Percentiles rank a stretch among this genome's conserved stretches.
Evolutionary conservation across 2,888 invertebrate species (phyloP).

Genomic region (Stenotaenia linearis): DNA sequence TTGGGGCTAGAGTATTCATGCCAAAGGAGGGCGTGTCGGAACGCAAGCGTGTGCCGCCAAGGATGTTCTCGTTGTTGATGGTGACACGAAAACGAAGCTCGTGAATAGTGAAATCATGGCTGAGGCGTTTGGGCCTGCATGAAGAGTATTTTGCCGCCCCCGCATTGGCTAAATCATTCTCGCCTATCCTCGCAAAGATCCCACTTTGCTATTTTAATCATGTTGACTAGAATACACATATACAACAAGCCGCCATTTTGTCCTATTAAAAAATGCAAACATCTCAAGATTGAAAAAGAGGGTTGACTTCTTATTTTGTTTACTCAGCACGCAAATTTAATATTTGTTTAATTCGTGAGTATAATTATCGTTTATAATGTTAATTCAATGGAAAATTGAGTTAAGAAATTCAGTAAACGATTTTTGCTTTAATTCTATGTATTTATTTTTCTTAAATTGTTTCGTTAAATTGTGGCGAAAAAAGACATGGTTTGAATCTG

Average conservation of each 20-base stretch:
- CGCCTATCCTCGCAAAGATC: neutral
- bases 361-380: neutral
- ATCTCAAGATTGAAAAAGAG: neutral
- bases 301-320: neutral
- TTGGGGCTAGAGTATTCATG: slow-evolving; percentile 24
- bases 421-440: neutral
- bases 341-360: neutral
- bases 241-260: neutral
- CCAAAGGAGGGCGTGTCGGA: slow-evolving; percentile 15
- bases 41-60: neutral
- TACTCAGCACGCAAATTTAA: neutral
- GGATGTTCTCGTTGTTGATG: neutral
- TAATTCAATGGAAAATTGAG: neutral
- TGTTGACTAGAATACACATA: neutral
- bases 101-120: neutral
- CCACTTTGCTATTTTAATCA: neutral
- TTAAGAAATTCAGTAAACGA: neutral
- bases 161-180: neutral
- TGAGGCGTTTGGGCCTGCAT: neutral
- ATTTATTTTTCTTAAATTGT: neutral
- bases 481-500: neutral
- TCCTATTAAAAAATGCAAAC: neutral
- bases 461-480: neutral
- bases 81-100: neutral
- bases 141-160: neutral